These are phyloP conservation scores for Malacoraja senta DNA, from an alignment of 2,797 vertebrate genomes.

Conservation along the genomic window DNA sequence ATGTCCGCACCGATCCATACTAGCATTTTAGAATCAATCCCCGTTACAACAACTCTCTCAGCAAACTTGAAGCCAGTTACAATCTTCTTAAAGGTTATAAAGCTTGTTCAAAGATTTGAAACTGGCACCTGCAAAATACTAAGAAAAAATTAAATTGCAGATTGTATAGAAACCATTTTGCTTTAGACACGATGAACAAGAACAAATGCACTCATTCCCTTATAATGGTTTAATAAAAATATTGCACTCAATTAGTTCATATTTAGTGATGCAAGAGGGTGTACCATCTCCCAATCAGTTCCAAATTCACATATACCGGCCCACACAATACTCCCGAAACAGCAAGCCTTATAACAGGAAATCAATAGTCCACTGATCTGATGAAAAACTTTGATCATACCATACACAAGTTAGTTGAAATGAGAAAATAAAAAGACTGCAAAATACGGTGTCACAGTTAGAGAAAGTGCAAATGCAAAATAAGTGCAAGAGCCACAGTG, in stretches of 20 bases:
- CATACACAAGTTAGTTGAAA: too few relatives aligned
- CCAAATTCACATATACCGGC: not conserved
- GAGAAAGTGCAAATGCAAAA: too few relatives aligned
- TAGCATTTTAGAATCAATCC: not conserved
- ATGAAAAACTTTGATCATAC: not conserved
- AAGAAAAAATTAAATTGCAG: not conserved
- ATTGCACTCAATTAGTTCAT: not conserved
- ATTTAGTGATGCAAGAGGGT: not conserved
- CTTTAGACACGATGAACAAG: not conserved
- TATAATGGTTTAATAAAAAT: not conserved
- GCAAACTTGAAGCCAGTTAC: not conserved
- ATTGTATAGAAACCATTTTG: not conserved
- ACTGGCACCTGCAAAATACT: not conserved
- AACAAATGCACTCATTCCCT: not conserved
- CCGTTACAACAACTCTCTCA: not conserved
- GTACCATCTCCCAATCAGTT: not conserved
- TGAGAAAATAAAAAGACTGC: too few relatives aligned
- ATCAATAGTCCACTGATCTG: not conserved
- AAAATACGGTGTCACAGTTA: too few relatives aligned
- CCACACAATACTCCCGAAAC: not conserved
- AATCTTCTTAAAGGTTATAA: not conserved
- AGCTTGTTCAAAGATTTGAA: not conserved
- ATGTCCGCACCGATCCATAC: not conserved
- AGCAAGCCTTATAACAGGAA: not conserved
- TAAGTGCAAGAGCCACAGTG: too few relatives aligned